A percentile compares a stretch with the other conserved stretches of the same genome.
phyloP scores from a whole-genome alignment of 2,888 invertebrate species.

The Diplazon laetatorius region DNA sequence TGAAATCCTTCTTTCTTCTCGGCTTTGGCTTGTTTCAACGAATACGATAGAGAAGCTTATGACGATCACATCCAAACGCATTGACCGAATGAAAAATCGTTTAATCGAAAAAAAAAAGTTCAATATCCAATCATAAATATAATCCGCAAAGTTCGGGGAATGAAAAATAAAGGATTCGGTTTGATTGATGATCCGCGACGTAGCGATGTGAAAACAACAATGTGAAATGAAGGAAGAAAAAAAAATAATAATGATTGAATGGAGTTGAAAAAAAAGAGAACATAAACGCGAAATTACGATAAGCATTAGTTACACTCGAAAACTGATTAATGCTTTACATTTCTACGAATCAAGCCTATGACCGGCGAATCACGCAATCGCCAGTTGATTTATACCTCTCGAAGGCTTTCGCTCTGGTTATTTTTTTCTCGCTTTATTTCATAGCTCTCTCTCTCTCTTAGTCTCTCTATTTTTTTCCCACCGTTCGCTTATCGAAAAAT shows the following conservation, averaged over 20 bases:
- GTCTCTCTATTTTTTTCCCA: background rate
- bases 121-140: too few species aligned
- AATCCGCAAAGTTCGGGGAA: too few species aligned
- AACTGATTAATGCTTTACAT: slow-evolving; percentile 41
- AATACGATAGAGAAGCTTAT: background rate
- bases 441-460: too few species aligned
- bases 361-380: slow-evolving; percentile 4
- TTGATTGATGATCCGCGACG: too few species aligned
- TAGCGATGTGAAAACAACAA: too few species aligned
- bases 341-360: slow-evolving; percentile 13
- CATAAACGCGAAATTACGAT: background rate
- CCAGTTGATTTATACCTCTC: slow-evolving; percentile 30
- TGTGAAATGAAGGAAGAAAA: background rate
- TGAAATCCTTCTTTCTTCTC: slow-evolving; percentile 10
- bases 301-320: slow-evolving; percentile 29
- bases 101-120: too few species aligned
- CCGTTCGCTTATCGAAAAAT: slow-evolving; percentile 16
- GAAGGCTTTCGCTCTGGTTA: background rate
- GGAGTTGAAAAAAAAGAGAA: too few species aligned
- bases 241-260: background rate
- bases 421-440: too few species aligned
- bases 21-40: background rate
- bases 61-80: too few species aligned
- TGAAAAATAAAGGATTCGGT: too few species aligned
- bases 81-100: too few species aligned